Base-by-base conservation (phyloP, 1,140 invertebrate genomes). In the Pseudomyrmex pallidus region DNA sequence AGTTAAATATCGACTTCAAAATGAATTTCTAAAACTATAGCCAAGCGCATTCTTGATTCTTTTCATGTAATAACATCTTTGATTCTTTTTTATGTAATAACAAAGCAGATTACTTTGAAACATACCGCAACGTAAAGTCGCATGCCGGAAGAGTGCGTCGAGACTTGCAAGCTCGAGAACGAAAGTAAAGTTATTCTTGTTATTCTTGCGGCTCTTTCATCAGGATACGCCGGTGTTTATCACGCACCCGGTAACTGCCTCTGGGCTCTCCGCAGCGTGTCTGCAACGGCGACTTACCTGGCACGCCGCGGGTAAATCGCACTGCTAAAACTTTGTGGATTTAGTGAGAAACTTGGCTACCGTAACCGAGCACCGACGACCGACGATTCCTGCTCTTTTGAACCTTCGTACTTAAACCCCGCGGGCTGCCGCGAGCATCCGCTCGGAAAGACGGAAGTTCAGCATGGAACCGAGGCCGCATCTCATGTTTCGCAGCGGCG, bases 271-370 rank as follows among this genome's bases (percentile, higher is more conserved):
- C 76, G 76, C 54, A 57, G 66, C 50, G 74, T 62, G 74, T 77
- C 48, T 54, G 74, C 48, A 77, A 25, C 50, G 54, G 20, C 76
- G 76, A 80, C 66, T 80, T 70, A 80, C 56, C 50, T 80, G 50
- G 80, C 73, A 59, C 20, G 63, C 80, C 56, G 74, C 50, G 70
- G 61, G 84, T 83, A 88, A 90, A 90, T 90, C 87, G 89, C 72
- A 78, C 56, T 64, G 67, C 62, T 73, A 84, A 80, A 84, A 89
- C 85, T 90, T 85, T 59, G 48, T 63, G 80, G 87, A 90, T 90
- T 90, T 90, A 90, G 88, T 85, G 84, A 67, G 64, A 90, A 90
- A 90, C 90, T 90, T 90, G 87, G 82, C 72, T 74, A 87, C 73
- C 84, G 80, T 90, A 89, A 87, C 87, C 70, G 68, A 86, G 82